Percentiles rank a stretch among this genome's conserved stretches.
These are phyloP conservation scores for Pristionchus arcanus DNA, from an alignment of 2,888 invertebrate genomes.

Conservation along the genomic window DNA sequence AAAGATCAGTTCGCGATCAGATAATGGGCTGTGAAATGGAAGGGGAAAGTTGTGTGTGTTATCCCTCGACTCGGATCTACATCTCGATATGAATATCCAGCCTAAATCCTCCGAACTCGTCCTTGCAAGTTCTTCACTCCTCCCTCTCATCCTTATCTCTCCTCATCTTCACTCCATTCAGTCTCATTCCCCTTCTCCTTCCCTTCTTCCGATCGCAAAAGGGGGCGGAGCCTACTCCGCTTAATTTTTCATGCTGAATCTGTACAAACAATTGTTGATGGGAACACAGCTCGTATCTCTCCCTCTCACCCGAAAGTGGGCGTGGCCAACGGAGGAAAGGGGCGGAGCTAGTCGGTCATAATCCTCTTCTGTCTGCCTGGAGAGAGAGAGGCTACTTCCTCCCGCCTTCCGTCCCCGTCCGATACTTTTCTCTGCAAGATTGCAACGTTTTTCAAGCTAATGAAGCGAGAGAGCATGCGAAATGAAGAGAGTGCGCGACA, in stretches of 20 bases:
- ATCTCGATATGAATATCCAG: constrained; percentile 34
- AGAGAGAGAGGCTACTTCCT: not conserved
- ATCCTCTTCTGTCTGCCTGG: not conserved
- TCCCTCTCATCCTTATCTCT: not conserved
- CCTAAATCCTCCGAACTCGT: constrained; percentile 30
- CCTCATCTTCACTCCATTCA: not conserved
- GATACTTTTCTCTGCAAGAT: not conserved
- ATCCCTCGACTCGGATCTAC: not conserved
- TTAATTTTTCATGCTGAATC: constrained; percentile 10
- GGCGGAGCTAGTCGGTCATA: not conserved
- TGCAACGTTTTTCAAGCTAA: not conserved
- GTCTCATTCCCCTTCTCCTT: not conserved
- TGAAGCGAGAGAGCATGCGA: not conserved
- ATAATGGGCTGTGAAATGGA: not conserved
- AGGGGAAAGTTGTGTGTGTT: not conserved
- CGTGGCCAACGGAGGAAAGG: not conserved
- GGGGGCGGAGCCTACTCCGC: not conserved
- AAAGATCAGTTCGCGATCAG: not conserved
- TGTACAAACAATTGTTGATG: constrained; percentile 27
- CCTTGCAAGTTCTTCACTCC: constrained; percentile 3
- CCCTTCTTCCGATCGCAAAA: not conserved
- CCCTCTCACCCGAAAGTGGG: not conserved
- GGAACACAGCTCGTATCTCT: not conserved
- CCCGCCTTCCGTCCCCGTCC: not conserved
- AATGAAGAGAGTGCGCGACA: not conserved